These are phyloP conservation scores for Diabrotica undecimpunctata DNA, from an alignment of 1,140 invertebrate genomes.

Conservation along the genomic window DNA sequence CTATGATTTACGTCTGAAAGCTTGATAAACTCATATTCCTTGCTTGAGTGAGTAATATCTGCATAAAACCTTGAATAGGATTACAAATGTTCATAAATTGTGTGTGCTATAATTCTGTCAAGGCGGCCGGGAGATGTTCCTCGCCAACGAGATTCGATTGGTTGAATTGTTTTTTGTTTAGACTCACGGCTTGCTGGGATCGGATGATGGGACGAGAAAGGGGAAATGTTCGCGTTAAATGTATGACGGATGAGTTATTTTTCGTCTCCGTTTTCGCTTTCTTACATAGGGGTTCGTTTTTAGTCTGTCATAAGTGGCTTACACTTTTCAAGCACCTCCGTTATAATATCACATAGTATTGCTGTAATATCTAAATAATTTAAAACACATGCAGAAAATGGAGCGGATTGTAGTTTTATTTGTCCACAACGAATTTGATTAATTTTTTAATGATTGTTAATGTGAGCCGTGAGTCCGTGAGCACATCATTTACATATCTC, in stretches of 20 bases:
- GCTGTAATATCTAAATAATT: no score
- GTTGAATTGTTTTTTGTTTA: slow-evolving; percentile 19
- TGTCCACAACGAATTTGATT: no score
- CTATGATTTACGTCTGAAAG: slow-evolving; percentile 50
- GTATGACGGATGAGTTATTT: slow-evolving; percentile 1
- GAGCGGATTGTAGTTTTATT: no score
- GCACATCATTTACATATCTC: no score
- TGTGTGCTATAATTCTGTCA: slow-evolving; percentile 29
- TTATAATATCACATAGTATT: no score
- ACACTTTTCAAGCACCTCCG: no score
- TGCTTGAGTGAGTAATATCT: slow-evolving; percentile 51
- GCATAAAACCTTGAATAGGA: slow-evolving; percentile 51
- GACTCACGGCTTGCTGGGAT: not conserved
- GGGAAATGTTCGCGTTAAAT: not conserved
- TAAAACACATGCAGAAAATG: no score
- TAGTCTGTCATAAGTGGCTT: no score
- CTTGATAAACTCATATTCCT: slow-evolving; percentile 51
- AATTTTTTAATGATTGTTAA: no score
- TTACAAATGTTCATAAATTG: slow-evolving; percentile 52
- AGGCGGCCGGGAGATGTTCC: slow-evolving; percentile 14
- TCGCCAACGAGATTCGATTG: slow-evolving; percentile 8
- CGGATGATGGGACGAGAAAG: not conserved
- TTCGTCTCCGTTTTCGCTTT: not conserved
- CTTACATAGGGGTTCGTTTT: no score
- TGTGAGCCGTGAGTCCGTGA: no score